Evolutionary conservation across 2,888 invertebrate species (phyloP).

Genomic region (Eilema griseolum): DNA sequence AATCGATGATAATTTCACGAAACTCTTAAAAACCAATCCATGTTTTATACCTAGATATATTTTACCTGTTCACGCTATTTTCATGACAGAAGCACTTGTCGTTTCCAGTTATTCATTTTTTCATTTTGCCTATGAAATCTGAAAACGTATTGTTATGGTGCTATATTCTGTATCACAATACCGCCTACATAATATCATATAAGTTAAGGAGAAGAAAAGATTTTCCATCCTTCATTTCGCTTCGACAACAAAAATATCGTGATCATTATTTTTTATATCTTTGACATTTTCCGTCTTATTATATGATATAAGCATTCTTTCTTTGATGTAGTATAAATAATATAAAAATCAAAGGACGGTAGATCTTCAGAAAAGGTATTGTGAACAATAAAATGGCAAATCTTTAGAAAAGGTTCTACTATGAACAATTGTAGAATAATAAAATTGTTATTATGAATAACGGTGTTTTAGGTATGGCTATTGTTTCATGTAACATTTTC

Average conservation of each 20-base stretch:
- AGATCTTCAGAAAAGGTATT: not conserved
- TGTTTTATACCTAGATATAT: not conserved
- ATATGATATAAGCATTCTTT: not conserved
- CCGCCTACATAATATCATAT: not conserved
- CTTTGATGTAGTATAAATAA: not conserved
- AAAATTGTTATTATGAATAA: not conserved
- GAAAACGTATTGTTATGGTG: not conserved
- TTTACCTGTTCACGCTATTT: not conserved
- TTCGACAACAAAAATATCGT: not conserved
- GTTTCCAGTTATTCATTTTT: not conserved
- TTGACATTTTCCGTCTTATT: not conserved
- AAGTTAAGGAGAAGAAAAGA: not conserved
- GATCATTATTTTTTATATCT: not conserved
- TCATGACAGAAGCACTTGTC: not conserved
- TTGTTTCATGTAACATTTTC: too few relatives aligned
- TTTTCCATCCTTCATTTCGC: not conserved
- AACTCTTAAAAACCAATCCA: not conserved
- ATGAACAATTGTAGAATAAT: not conserved
- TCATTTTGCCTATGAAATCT: not conserved
- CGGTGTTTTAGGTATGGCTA: too few relatives aligned
- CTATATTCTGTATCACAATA: not conserved
- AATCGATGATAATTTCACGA: not conserved
- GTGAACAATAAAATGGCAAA: too few relatives aligned
- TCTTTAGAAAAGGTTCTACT: not conserved
- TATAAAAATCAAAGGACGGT: not conserved